Conservation (phyloP, 2,113 vertebrate genomes). For the Illadopsis cleaveri region DNA sequence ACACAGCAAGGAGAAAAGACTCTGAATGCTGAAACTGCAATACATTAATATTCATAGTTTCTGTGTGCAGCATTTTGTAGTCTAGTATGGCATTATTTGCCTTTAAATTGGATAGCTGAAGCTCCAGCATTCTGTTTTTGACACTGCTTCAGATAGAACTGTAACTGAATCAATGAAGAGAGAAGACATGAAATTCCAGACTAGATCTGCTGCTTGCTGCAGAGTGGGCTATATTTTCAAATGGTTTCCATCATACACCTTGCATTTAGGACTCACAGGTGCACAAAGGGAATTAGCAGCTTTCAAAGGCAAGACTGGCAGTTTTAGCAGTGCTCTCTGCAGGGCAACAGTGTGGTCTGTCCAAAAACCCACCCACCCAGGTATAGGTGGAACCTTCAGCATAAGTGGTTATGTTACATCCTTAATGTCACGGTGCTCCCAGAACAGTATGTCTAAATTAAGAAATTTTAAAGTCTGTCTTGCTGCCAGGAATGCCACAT, state of each 20-base stretch:
- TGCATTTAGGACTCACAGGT: not conserved
- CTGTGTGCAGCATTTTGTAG: not conserved
- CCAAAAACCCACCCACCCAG: not conserved
- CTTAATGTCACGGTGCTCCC: not conserved
- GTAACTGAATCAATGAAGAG: not conserved
- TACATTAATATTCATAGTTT: not conserved
- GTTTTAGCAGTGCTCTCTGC: not conserved
- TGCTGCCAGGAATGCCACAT: not conserved
- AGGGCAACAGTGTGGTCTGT: not conserved
- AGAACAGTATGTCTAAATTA: not conserved
- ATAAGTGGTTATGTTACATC: not conserved
- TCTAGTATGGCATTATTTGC: not conserved
- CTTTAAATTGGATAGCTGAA: not conserved
- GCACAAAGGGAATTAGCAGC: not conserved
- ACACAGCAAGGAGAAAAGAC: not conserved
- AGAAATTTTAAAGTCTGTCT: not conserved
- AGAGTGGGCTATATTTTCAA: not conserved
- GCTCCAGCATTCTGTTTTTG: not conserved
- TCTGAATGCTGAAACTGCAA: not conserved
- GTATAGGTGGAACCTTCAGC: not conserved
- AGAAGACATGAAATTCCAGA: not conserved
- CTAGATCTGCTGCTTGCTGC: not conserved
- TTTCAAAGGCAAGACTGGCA: not conserved
- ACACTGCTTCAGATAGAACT: not conserved
- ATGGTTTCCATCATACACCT: not conserved